phyloP scores from a whole-genome alignment of 2,888 invertebrate genomes.

The Trichacis sp. region DNA sequence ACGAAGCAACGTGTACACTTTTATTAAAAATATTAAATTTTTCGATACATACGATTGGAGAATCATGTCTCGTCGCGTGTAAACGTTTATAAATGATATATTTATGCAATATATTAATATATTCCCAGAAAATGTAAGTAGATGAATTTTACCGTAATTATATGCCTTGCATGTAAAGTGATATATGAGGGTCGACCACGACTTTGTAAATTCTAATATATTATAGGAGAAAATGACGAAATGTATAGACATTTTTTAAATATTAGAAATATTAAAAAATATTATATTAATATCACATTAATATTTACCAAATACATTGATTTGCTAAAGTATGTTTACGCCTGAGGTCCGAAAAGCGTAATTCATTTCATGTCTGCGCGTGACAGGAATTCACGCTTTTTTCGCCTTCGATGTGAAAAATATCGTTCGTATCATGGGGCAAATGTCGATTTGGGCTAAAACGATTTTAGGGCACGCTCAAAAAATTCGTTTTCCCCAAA shows the following conservation, averaged over 20 bases:
- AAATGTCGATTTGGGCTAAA: no score
- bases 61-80: not conserved
- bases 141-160: not conserved
- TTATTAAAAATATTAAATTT: no score
- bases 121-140: slow-evolving; percentile 19
- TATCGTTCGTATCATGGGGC: no score
- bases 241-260: not conserved
- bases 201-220: not conserved
- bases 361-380: no score
- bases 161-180: slow-evolving; percentile 2
- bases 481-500: no score
- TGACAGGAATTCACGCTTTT: no score
- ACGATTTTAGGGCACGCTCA: no score
- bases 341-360: no score
- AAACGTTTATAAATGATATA: slow-evolving; percentile 16
- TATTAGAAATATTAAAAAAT: not conserved
- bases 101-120: slow-evolving; percentile 22
- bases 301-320: not conserved
- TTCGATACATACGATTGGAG: not conserved
- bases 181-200: not conserved
- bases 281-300: no score
- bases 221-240: not conserved
- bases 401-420: no score
- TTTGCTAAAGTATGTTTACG: slow-evolving; percentile 3
- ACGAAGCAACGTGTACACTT: not conserved